These are phyloP conservation scores for Sarcoramphus papa DNA, from an alignment of 2,797 vertebrate genomes.

Conservation along the genomic window DNA sequence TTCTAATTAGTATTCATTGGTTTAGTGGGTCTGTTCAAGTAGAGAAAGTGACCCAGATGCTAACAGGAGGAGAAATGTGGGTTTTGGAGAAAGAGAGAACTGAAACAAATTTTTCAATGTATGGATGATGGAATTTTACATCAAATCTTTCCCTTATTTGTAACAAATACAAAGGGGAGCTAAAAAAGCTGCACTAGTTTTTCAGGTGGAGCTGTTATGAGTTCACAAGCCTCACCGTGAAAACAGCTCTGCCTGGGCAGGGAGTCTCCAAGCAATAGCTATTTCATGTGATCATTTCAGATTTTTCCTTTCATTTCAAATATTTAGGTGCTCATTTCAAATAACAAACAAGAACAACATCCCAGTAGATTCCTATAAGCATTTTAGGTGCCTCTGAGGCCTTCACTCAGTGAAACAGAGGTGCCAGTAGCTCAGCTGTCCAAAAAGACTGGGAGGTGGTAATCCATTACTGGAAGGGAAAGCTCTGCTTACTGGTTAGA, in stretches of 20 bases:
- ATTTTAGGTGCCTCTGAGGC: neutral
- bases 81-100: neutral
- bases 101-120: neutral
- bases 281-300: neutral
- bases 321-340: neutral
- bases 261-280: neutral
- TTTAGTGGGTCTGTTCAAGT: neutral
- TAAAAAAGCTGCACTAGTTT: neutral
- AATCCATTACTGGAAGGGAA: neutral
- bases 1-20: neutral
- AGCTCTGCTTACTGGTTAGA: neutral
- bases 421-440: neutral
- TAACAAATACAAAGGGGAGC: neutral
- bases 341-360: neutral
- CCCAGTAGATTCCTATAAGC: neutral
- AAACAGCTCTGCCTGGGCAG: neutral
- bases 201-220: neutral
- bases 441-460: neutral
- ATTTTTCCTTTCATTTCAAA: neutral
- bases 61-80: neutral
- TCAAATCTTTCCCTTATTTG: neutral
- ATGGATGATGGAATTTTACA: neutral
- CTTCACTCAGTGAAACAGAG: neutral
- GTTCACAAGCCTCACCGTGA: neutral
- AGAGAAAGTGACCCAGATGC: neutral